Conservation (phyloP, 2,888 invertebrate genomes). For the Idaea straminata region DNA sequence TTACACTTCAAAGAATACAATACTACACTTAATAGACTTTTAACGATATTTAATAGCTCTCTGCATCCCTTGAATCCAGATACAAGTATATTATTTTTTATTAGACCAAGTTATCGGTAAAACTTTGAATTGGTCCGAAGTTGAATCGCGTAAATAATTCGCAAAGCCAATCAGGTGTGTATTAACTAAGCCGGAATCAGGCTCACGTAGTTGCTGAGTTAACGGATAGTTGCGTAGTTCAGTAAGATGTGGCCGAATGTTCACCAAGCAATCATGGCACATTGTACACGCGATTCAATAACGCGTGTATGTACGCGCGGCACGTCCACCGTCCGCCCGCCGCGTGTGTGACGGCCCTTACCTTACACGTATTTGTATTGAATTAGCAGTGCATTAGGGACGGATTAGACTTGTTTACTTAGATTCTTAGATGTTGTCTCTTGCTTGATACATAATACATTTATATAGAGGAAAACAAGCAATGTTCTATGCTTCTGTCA, state of each 20-base stretch:
- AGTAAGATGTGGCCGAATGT: constrained; percentile 32
- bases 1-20: too few relatives aligned
- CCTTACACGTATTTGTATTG: constrained; percentile 8
- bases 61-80: neutral
- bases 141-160: neutral
- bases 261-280: constrained; percentile 67
- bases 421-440: neutral
- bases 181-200: constrained; percentile 17
- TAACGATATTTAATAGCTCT: too few relatives aligned
- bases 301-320: constrained; percentile 26
- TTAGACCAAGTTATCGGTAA: constrained; percentile 2
- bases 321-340: constrained; percentile 24
- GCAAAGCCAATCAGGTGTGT: constrained; percentile 13
- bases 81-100: too few relatives aligned
- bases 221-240: constrained; percentile 20
- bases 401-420: neutral
- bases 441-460: neutral
- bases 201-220: constrained; percentile 21
- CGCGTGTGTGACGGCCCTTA: constrained; percentile 32
- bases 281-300: constrained; percentile 42
- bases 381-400: neutral
- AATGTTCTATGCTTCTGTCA: too few relatives aligned
- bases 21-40: too few relatives aligned
- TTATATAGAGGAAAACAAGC: too few relatives aligned
- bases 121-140: neutral